Evolutionary conservation across 2,888 invertebrate species (phyloP), one percentile per base, ranked within the genome.

Genomic region (Acrobeloides nanus): DNA sequence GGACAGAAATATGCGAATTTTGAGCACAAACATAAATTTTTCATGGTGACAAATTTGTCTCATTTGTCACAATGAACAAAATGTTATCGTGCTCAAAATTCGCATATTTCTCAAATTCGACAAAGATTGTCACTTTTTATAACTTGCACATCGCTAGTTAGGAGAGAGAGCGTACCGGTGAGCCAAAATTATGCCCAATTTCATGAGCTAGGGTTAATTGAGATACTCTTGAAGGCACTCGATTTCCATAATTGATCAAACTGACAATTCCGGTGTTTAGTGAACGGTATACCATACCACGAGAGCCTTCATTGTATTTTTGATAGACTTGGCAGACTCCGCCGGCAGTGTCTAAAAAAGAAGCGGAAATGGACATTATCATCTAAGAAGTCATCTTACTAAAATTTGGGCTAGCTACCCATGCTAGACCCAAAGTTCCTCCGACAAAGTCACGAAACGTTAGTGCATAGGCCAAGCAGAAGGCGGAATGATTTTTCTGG

Each of bases 401-500:
- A 76, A 78, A 78, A 50, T 87, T 87, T 0, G 92, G 89, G 55
- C 90, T 89, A 24, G 95, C 97, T 21, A 99, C 97, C 97, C 97
- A 99, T 4, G 97, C 97, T 38, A 99, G 79, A 20, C 97, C 97
- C 33, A 97, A 80, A 17, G 97, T 97, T 51, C 97, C 97, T 7
- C 92, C 92, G 18, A 89, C 89, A 75, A 97, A 97, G 77, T 97
- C 95, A 69, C 90, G 81, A 76, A 92, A 93, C 0, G 97, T 97
- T 78, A 99, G 93, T 54, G 97, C 89, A 76, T 95, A 99, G n/a
- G 97, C 95, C 56, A 99, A 82, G 75, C 97, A 99, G 79, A 95
- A 99, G 76, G 88, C 88, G 72, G 93, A 88, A 76, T 97, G 97
- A 79, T 97, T 89, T 48, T 87, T 86, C 57, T 93, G 80, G 10